Base-by-base conservation (phyloP, 1,140 invertebrate genomes). In the Philopotamus ludificatus region DNA sequence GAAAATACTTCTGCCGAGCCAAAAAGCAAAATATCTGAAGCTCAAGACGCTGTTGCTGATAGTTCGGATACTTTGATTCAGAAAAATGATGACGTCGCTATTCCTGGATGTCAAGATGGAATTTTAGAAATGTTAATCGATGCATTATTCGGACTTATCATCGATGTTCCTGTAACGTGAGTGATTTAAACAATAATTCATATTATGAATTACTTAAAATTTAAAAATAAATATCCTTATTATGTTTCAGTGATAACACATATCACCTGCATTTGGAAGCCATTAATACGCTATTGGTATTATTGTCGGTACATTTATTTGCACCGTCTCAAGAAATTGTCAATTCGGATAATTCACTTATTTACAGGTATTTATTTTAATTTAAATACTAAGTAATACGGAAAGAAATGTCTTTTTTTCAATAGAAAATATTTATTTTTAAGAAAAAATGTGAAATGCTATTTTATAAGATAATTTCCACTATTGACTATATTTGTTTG, bases 241-340 rank as follows among this genome's bases (percentile, higher is more conserved):
- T 51, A 22, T 21, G 3, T 47, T 15, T 18, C n/a, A 93, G 91
- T 66, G 90, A 93, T 74, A 88, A 88, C 71, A 97, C 95, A 23
- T 95, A 96, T 78, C 85, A 89, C 41, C 79, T 97, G 28, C 94
- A 94, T 71, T 76, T 93, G 65, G 95, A 98, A 77, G 88, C 91
- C 28, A 85, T 96, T 41, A 96, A 95, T 75, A 89, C 88, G 26
- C 75, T 97, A 18, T 80, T 97, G 2, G 88, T 94, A 0, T 76
- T 97, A 16, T 82, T 97, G 65, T 95, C 94, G 0, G 88, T 94
- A 45, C 93, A 95, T 78, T 84, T 97, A 78, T 96, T 93, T 71
- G 86, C 88, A 8, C 86, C 86, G 73, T 76, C 80, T 9, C 75
- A 79, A 50, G 75, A 76, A 41, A 68, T 74, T 0, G 68, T 75